Evolutionary conservation across 1,140 invertebrate species (phyloP).

Genomic region (Chymomyza costata): DNA sequence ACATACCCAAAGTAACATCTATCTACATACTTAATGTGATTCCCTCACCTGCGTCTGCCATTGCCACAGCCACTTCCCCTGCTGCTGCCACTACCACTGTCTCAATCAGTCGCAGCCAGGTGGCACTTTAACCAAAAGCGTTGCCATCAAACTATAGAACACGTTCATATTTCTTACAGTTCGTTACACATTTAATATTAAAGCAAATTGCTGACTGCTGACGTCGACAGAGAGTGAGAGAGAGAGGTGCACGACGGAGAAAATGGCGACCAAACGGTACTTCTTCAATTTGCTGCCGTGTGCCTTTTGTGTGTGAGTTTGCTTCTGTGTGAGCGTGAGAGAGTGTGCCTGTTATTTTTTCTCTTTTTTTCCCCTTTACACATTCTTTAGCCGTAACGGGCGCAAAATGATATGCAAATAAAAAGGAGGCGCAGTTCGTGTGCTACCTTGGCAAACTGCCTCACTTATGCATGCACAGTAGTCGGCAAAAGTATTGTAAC

Average conservation of each 20-base stretch:
- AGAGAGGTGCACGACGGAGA: too few species aligned
- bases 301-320: constrained; percentile 7
- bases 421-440: constrained; percentile 37
- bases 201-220: constrained; percentile 70
- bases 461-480: too few species aligned
- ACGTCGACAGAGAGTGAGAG: too few species aligned
- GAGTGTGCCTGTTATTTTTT: constrained; percentile 18
- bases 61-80: constrained; percentile 2
- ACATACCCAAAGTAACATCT: too few species aligned
- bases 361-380: too few species aligned
- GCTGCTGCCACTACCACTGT: constrained; percentile 10
- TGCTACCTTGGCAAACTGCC: too few species aligned
- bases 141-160: constrained; percentile 66
- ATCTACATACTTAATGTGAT: constrained; percentile 43
- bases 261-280: too few species aligned
- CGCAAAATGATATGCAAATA: constrained; percentile 69
- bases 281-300: too few species aligned
- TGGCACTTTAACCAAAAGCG: constrained; percentile 36
- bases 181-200: constrained; percentile 73
- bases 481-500: too few species aligned
- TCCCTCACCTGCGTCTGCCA: constrained; percentile 19
- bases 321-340: constrained; percentile 4
- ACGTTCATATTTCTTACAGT: constrained; percentile 67
- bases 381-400: constrained; percentile 45
- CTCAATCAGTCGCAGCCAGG: too few species aligned